Conservation (phyloP, 2,797 vertebrate genomes). For the Perodicticus potto region DNA sequence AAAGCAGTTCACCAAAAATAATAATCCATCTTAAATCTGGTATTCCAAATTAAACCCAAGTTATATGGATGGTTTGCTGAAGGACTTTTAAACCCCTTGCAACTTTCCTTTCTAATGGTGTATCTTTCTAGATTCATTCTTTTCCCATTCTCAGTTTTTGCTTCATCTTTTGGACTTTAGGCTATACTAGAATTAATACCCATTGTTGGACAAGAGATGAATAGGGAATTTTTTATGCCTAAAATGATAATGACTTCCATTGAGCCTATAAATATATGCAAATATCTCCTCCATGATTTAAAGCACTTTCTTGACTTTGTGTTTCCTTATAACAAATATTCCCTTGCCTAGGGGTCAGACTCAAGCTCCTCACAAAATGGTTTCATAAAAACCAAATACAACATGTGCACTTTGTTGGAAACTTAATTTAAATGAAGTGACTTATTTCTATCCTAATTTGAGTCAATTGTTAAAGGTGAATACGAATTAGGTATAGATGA, state of each 20-base stretch:
- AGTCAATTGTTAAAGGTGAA: not conserved
- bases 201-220: not conserved
- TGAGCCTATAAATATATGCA: not conserved
- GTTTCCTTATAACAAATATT: not conserved
- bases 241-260: not conserved
- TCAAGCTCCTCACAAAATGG: not conserved
- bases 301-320: not conserved
- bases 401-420: not conserved
- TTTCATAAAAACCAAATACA: not conserved
- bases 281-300: not conserved
- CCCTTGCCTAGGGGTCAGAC: not conserved
- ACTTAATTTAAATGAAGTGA: slow-evolving; percentile 10
- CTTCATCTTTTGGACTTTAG: not conserved
- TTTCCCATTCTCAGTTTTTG: not conserved
- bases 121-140: not conserved
- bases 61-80: not conserved
- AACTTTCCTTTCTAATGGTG: not conserved
- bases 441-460: not conserved
- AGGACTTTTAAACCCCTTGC: not conserved
- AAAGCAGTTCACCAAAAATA: slow-evolving; percentile 19
- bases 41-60: not conserved
- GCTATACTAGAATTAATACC: not conserved
- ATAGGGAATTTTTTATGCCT: not conserved
- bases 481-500: not conserved
- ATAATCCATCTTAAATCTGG: not conserved